phyloP scores from a whole-genome alignment of 64 coral and sea anemone genomes.

The Montipora sp. region DNA sequence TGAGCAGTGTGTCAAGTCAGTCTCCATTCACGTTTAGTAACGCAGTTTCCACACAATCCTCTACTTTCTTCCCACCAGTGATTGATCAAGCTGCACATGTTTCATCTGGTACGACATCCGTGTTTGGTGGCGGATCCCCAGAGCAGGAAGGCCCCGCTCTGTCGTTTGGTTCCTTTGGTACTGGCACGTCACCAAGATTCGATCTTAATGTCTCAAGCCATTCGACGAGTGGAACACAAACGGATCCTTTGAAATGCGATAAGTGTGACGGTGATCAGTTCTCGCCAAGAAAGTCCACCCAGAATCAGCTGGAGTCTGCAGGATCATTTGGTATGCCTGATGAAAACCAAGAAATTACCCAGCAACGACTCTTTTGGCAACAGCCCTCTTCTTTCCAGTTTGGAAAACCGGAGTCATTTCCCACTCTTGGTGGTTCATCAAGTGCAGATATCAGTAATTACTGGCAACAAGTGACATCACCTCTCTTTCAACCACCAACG shows the following conservation, averaged over 20 bases:
- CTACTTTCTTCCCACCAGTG: neutral
- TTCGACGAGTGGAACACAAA: neutral
- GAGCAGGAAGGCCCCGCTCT: neutral
- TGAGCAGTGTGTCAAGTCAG: neutral
- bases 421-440: constrained; percentile 19
- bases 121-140: constrained; percentile 30
- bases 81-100: neutral
- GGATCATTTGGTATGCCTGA: constrained; percentile 7
- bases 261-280: neutral
- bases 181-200: neutral
- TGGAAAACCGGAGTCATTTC: constrained; percentile 36
- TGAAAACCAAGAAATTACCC: neutral
- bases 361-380: constrained; percentile 77
- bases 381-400: constrained; percentile 63
- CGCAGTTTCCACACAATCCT: neutral
- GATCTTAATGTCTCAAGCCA: constrained; percentile 8
- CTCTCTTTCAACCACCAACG: constrained; percentile 58
- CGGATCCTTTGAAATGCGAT: neutral
- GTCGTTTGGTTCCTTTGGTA: constrained; percentile 36
- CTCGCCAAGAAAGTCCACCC: neutral
- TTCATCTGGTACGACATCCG: neutral
- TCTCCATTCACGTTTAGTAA: constrained; percentile 1
- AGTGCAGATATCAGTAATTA: neutral
- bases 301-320: constrained; percentile 13
- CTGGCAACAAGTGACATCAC: constrained; percentile 39